Evolutionary conservation across 2,888 invertebrate species (phyloP), one percentile per base, ranked within the genome.

Genomic region (Siphonodentalium dalli): DNA sequence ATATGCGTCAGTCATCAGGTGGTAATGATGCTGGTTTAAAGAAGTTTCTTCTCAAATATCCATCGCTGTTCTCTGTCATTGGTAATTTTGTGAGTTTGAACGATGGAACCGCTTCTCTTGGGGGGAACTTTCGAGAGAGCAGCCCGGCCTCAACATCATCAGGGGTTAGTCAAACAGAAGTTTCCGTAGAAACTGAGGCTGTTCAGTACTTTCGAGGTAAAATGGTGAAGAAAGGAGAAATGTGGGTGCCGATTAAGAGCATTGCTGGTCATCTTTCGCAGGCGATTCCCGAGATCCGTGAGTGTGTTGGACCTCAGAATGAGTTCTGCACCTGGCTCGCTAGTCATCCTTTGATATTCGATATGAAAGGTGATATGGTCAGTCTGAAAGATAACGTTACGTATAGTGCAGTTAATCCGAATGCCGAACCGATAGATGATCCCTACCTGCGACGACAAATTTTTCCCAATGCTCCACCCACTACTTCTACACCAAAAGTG

Each of bases 191-290:
- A 71, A 89, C 90, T 77, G 97, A 97, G 84, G 97, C 99, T 52
- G 95, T 97, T 74, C 93, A 95, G 79, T 99, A 97, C 85, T 99
- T 99, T 84, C 91, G 92, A 50, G 88, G 90, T 79, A 96, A 97
- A 85, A 88, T 99, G 83, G 86, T 77, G 64, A 93, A 97, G 84
- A 95, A 98, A 82, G 96, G 98, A 54, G 89, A 92, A 63, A 93
- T 95, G 2, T 97, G 98, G 86, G 93, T 99, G 65, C 97, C 96
- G 4, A 93, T 98, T 68, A 93, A 93, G 81, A 95, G 95, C 82
- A 87, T 99, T 64, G 87, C 98, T 58, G 98, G 98, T 0, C 98
- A 98, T 84, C 88, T 96, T 64, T 93, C 93, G 65, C 95, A 93
- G 83, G 98, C 98, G 21, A 92, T 95, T 56, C 93, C 93, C 15